Percentiles rank a stretch among this genome's conserved stretches.
These are phyloP conservation scores for Asbolus verrucosus DNA, from an alignment of 1,140 invertebrate genomes.

Conservation along the genomic window DNA sequence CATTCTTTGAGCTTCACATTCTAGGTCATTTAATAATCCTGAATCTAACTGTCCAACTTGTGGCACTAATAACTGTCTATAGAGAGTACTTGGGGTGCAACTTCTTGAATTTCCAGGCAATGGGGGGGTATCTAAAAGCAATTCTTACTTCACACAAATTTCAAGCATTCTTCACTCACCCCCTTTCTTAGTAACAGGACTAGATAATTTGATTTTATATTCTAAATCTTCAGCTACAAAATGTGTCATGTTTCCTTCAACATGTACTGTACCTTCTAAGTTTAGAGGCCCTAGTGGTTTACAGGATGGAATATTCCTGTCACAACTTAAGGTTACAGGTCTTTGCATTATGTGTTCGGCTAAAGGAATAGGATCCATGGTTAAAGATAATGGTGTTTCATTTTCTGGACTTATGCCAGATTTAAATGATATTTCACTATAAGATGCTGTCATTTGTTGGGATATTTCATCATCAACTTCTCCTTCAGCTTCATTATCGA, in stretches of 20 bases:
- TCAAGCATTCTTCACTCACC: constrained; percentile 46
- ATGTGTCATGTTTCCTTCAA: constrained; percentile 90
- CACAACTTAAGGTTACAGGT: constrained; percentile 59
- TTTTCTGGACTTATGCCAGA: constrained; percentile 72
- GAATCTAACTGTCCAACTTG: constrained; percentile 84
- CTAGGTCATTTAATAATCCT: constrained; percentile 87
- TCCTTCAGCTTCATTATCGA: constrained; percentile 46
- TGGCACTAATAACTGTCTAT: constrained; percentile 77
- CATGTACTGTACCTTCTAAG: constrained; percentile 84
- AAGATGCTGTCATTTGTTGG: constrained; percentile 84
- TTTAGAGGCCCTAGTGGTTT: constrained; percentile 69
- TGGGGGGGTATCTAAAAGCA: constrained; percentile 49
- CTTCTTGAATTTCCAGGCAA: constrained; percentile 56
- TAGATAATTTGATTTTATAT: constrained; percentile 84
- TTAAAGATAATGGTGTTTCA: constrained; percentile 55
- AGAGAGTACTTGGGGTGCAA: constrained; percentile 66
- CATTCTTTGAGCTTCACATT: constrained; percentile 88
- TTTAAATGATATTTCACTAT: constrained; percentile 86
- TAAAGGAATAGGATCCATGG: constrained; percentile 56
- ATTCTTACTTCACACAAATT: not conserved
- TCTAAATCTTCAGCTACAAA: constrained; percentile 94
- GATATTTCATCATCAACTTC: constrained; percentile 64
- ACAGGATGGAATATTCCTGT: constrained; percentile 47
- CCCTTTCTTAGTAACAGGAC: constrained; percentile 76
- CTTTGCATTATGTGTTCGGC: constrained; percentile 58